Percentiles rank a stretch among this genome's conserved stretches.
Evolutionary conservation across 1,140 invertebrate genomes (phyloP).

Genomic region (Orussus abietinus): DNA sequence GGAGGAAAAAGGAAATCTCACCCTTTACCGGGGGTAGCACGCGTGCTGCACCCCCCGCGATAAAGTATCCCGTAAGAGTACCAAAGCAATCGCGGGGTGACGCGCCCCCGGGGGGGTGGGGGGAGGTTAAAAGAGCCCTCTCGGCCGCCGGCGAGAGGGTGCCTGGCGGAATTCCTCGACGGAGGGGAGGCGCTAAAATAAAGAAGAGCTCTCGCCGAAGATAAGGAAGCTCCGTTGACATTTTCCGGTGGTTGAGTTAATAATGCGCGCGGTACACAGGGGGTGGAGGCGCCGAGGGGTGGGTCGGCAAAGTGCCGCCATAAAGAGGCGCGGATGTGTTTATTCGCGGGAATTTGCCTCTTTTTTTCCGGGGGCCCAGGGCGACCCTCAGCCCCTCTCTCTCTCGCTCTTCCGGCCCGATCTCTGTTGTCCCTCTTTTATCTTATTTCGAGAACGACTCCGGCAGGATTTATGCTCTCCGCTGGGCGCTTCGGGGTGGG

Average conservation of each 20-base stretch:
- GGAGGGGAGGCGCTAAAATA: conserved; percentile 30
- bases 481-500: conserved; percentile 19
- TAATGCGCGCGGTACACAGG: conserved; percentile 49
- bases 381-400: conserved; percentile 1
- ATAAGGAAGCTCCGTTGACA: conserved; percentile 36
- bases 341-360: conserved; percentile 51
- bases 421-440: conserved; percentile 27
- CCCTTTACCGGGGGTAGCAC: too few relatives aligned
- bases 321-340: conserved; percentile 52
- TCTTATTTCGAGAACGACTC: conserved; percentile 49
- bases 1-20: conserved; percentile 21
- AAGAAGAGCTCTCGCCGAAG: conserved; percentile 32
- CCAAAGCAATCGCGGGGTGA: too few relatives aligned
- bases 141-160: too few relatives aligned
- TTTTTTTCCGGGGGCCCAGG: conserved; percentile 36
- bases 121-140: too few relatives aligned
- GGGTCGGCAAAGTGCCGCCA: conserved; percentile 39
- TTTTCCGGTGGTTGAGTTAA: conserved; percentile 54
- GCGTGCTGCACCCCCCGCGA: too few relatives aligned
- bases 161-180: conserved; percentile 3
- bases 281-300: conserved; percentile 14
- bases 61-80: too few relatives aligned
- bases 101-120: too few relatives aligned
- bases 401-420: neutral
- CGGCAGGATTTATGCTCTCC: conserved; percentile 46